phyloP scores from a whole-genome alignment of 2,797 vertebrate genomes.

The Geotrypetes seraphini region DNA sequence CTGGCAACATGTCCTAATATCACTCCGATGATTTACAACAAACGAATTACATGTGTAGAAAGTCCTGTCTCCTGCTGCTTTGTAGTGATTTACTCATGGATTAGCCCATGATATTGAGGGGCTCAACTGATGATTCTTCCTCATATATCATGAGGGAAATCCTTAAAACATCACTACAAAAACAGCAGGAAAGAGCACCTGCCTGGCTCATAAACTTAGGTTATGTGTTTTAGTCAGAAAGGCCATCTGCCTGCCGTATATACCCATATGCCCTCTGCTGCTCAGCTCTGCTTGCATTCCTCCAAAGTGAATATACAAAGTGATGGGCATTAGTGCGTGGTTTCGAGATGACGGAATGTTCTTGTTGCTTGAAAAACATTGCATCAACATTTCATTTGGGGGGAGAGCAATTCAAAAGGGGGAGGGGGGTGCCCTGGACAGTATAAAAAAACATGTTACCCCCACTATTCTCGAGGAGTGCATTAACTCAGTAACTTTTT shows the following conservation, averaged over 20 bases:
- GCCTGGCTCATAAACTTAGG: conserved; percentile 44
- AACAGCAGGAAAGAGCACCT: conserved; percentile 51
- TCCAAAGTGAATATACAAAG: no score
- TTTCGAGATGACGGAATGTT: no score
- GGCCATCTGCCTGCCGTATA: conserved; percentile 43
- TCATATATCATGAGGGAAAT: conserved; percentile 54
- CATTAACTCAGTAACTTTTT: no score
- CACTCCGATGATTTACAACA: conserved; percentile 42
- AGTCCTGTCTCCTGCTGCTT: conserved; percentile 39
- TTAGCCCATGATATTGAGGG: conserved; percentile 38
- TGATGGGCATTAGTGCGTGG: no score
- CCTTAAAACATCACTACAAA: conserved; percentile 52
- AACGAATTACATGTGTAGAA: conserved; percentile 25
- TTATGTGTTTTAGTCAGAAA: conserved; percentile 28
- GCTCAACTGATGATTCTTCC: conserved; percentile 28
- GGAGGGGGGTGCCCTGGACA: no score
- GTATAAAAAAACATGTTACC: no score
- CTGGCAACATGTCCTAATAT: conserved; percentile 27
- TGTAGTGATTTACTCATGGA: conserved; percentile 49
- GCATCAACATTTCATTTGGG: no score
- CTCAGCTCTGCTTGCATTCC: conserved; percentile 13
- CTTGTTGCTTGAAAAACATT: no score
- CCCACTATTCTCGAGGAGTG: no score
- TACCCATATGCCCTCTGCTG: conserved; percentile 33
- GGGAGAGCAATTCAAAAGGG: no score